Base-by-base conservation (phyloP, 2,113 vertebrate genomes). In the Proterorhinus semilunaris region DNA sequence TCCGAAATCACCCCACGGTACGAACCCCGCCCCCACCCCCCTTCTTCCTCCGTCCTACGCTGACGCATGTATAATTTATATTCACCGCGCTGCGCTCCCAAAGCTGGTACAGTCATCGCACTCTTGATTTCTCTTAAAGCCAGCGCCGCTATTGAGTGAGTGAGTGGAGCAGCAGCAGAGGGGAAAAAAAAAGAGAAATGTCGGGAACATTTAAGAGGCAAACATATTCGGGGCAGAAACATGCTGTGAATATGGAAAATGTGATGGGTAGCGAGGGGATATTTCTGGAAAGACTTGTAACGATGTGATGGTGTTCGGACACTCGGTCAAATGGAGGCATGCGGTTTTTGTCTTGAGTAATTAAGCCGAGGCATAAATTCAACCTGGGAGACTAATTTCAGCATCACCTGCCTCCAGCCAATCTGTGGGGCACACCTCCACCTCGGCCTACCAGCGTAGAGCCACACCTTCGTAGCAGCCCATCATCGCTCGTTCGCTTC, bases 61-160 rank as follows among this genome's bases (percentile, higher is more conserved):
- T 53, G 46, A 69, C 68, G 76, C 66, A 88, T 86, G 82, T 71
- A 82, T 80, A 83, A 82, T 87, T 83, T 76, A 83, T 85, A 8
- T 57, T 65, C 80, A 57, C 45, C 62, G 64, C 27, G 5, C 65
- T 71, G 57, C 71, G 62, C 65, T 68, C 55, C 71, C 46, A 11
- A 71, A 50, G 76, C 72, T 52, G 66, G 36, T 65, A 61, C 66
- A 48, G 49, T 55, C 53, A 61, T 50, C 63, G 68, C 55, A 44
- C 68, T 75, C 53, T 62, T 76, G 68, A 81, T 79, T 71, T 76
- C 53, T 72, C 71, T 69, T 63, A 55, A 11, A 69, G 71, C n/a
- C 52, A 61, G 62, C 70, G 49, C 72, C 72, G 79, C 64, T 61
- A 76, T 36, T 66, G 76, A 74, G 72, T 15, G 76, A 74, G 72